Conservation (phyloP, 2,113 vertebrate species). For the Melanocharis versteri region DNA sequence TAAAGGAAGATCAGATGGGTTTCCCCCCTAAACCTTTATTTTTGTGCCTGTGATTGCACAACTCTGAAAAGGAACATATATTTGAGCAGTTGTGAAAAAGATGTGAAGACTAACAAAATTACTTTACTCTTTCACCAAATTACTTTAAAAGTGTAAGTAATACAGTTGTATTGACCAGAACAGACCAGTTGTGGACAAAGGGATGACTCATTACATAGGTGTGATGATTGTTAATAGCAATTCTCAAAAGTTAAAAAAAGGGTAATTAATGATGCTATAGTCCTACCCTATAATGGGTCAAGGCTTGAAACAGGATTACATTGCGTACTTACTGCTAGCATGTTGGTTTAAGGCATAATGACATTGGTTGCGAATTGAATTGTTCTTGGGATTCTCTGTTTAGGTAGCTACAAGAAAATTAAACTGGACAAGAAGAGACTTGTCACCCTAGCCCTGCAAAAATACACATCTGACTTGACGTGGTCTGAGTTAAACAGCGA, state of each 20-base stretch:
- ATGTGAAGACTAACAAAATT: neutral
- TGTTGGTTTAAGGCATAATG: neutral
- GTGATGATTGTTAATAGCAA: neutral
- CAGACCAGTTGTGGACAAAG: neutral
- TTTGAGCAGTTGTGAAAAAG: neutral
- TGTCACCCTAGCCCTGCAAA: neutral
- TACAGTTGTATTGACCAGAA: neutral
- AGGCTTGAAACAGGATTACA: neutral
- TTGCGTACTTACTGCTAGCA: neutral
- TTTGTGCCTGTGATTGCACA: neutral
- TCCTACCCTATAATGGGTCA: slow-evolving; percentile 43
- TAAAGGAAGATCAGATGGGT: neutral
- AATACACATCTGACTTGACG: neutral
- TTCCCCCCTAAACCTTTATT: neutral
- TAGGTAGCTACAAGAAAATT: neutral
- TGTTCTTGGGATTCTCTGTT: neutral
- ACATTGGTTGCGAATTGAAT: neutral
- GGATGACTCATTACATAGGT: neutral
- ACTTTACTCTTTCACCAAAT: neutral
- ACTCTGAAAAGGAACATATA: neutral
- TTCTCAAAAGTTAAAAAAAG: slow-evolving; percentile 30
- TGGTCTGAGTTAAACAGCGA: neutral
- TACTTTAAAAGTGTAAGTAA: neutral
- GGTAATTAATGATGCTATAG: neutral
- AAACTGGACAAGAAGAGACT: neutral